phyloP scores from a whole-genome alignment of 2,888 invertebrate genomes.

The Tipula helvola region DNA sequence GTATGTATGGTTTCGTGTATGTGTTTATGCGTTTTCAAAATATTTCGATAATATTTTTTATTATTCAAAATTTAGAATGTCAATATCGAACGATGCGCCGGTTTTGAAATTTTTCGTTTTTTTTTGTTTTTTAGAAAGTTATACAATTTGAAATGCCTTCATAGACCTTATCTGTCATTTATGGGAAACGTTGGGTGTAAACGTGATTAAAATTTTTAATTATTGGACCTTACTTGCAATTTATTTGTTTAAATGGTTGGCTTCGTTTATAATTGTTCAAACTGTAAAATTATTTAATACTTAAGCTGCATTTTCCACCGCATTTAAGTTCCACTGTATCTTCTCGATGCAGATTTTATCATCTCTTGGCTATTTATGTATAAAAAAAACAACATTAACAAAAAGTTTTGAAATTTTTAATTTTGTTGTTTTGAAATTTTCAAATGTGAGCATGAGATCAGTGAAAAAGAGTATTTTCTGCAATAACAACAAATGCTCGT shows the following conservation, averaged over 20 bases:
- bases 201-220: neutral
- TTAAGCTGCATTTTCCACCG: neutral
- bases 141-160: neutral
- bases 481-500: neutral
- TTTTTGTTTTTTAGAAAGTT: neutral
- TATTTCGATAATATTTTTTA: neutral
- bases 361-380: too few relatives aligned
- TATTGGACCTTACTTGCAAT: too few relatives aligned
- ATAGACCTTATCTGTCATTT: neutral
- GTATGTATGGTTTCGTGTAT: neutral
- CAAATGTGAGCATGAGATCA: neutral
- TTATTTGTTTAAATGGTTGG: too few relatives aligned
- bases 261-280: too few relatives aligned
- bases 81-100: neutral
- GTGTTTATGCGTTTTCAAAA: neutral
- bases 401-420: neutral
- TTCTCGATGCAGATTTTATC: neutral
- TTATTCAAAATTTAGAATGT: neutral
- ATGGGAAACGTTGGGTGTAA: neutral
- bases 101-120: neutral
- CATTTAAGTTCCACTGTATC: neutral
- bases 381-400: neutral
- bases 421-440: neutral
- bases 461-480: neutral
- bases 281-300: too few relatives aligned